These are phyloP conservation scores for Decapterus maruadsi DNA, from an alignment of 2,797 vertebrate species.

Conservation along the genomic window DNA sequence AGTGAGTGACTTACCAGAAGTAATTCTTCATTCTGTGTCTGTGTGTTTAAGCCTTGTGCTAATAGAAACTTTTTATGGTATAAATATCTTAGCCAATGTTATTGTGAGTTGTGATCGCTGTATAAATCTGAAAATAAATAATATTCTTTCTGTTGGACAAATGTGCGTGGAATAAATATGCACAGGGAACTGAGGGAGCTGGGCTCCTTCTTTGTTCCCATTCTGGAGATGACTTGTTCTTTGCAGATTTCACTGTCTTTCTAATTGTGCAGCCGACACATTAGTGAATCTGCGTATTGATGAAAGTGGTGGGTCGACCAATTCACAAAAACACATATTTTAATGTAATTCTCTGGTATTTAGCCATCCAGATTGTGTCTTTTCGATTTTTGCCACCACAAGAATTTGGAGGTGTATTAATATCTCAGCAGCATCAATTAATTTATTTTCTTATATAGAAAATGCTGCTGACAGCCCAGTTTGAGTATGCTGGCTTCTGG, in stretches of 20 bases:
- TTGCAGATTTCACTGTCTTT: constrained; percentile 2
- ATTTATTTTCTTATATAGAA: no score
- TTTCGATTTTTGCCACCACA: background rate
- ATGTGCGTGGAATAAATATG: background rate
- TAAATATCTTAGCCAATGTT: background rate
- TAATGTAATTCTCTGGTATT: background rate
- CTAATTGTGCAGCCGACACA: constrained; percentile 1
- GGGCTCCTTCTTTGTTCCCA: background rate
- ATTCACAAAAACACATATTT: background rate
- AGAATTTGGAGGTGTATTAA: background rate
- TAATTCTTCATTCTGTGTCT: background rate
- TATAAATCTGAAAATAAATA: background rate
- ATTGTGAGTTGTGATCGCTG: background rate
- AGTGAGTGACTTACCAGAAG: background rate
- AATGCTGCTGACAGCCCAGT: background rate
- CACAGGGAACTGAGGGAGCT: background rate
- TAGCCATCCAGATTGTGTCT: background rate
- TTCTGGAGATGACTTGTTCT: constrained; percentile 25
- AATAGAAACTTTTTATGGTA: background rate
- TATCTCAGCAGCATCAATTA: no score
- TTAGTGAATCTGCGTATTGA: background rate
- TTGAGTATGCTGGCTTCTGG: background rate
- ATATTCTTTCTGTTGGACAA: background rate
- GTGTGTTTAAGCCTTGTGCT: background rate
- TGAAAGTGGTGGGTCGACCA: background rate